Conservation (phyloP, 2,113 vertebrate genomes). For the Copsychus sechellarum region DNA sequence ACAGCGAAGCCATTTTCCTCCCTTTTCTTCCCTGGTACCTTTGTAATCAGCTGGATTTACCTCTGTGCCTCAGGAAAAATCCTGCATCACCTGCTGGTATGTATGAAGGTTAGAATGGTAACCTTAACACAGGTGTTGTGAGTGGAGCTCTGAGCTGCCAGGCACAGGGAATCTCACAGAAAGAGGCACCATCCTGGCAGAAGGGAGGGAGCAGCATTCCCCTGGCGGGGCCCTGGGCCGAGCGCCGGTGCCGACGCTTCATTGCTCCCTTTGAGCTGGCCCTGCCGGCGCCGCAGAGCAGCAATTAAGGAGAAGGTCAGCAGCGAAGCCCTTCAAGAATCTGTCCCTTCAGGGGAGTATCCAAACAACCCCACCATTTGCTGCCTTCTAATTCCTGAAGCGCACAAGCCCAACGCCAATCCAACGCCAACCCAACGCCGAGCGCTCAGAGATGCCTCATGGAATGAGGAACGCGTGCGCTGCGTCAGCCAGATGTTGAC, state of each 20-base stretch:
- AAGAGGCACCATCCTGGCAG: not conserved
- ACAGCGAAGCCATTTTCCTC: rapidly evolving
- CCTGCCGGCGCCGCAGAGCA: not conserved
- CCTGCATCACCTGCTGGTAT: rapidly evolving
- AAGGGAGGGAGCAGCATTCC: not conserved
- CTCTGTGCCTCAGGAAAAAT: not conserved
- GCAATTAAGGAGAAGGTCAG: slow-evolving; percentile 34
- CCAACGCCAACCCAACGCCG: not conserved
- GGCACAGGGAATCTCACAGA: not conserved
- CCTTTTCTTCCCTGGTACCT: not conserved
- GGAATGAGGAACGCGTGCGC: not conserved
- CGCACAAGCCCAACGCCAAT: not conserved
- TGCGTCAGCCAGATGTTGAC: not conserved
- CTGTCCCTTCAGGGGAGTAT: slow-evolving; percentile 25
- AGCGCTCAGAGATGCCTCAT: not conserved
- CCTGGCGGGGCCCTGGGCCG: not conserved
- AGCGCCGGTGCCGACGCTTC: not conserved
- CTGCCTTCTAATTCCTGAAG: not conserved
- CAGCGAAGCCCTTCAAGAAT: slow-evolving; percentile 15
- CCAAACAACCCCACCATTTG: slow-evolving; percentile 24
- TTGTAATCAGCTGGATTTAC: not conserved
- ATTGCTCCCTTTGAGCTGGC: slow-evolving; percentile 17
- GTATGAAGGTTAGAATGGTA: not conserved
- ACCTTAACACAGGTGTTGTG: not conserved
- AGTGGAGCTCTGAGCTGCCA: not conserved